A percentile compares a stretch with the other conserved stretches of the same genome.
These are phyloP conservation scores for Platysteira castanea DNA, from an alignment of 2,113 vertebrate genomes.

Conservation along the genomic window DNA sequence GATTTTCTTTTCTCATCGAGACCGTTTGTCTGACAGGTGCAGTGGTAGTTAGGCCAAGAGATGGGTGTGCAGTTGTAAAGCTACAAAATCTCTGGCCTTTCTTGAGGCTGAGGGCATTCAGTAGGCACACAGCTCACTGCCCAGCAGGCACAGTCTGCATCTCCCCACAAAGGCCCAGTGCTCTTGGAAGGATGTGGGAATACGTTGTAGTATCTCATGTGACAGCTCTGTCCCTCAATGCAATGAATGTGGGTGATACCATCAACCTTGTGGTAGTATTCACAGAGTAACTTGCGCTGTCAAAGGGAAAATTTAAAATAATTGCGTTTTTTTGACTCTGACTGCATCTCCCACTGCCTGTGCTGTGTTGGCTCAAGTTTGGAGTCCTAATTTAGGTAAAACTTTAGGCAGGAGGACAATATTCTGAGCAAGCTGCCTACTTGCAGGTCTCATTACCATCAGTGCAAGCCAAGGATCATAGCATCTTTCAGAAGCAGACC, in stretches of 20 bases:
- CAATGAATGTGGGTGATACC: not conserved
- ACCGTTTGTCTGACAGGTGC: not conserved
- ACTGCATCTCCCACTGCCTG: not conserved
- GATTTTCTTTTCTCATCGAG: not conserved
- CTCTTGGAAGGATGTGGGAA: not conserved
- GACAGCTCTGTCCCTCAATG: not conserved
- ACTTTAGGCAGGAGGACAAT: not conserved
- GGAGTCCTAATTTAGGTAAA: not conserved
- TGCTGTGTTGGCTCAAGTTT: not conserved
- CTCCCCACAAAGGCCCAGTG: not conserved
- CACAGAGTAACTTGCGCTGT: not conserved
- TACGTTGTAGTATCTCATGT: not conserved
- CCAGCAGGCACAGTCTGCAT: not conserved
- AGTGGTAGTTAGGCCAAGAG: not conserved
- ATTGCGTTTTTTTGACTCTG: not conserved
- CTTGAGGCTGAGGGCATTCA: accelerated
- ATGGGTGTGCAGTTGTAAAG: not conserved
- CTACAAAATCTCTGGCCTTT: not conserved
- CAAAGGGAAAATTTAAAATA: not conserved
- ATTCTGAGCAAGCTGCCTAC: not conserved
- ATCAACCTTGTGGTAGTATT: not conserved
- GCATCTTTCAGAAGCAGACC: not conserved
- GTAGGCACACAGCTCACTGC: not conserved
- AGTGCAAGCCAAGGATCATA: accelerated
- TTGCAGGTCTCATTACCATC: not conserved